Evolutionary conservation across 2,888 invertebrate species (phyloP).

Genomic region (Habroteleia sp.): DNA sequence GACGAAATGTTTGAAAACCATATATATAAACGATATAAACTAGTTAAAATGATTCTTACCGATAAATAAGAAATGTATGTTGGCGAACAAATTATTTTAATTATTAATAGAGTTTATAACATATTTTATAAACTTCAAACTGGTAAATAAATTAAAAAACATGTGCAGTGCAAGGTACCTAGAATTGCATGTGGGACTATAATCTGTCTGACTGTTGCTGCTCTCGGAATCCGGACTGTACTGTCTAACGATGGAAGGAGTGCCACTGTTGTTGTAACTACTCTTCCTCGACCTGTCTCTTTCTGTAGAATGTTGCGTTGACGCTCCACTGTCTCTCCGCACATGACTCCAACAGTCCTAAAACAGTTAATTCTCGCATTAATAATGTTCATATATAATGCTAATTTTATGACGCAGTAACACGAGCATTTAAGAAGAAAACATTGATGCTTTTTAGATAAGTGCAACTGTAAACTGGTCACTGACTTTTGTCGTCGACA

Average conservation of each 20-base stretch:
- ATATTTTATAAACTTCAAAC: too few relatives aligned
- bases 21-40: too few relatives aligned
- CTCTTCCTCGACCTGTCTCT: constrained; percentile 77
- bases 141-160: too few relatives aligned
- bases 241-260: constrained; percentile 75
- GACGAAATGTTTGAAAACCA: too few relatives aligned
- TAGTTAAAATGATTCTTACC: too few relatives aligned
- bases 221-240: constrained; percentile 78
- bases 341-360: constrained; percentile 80
- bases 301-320: constrained; percentile 85
- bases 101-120: too few relatives aligned
- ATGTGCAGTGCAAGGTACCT: constrained; percentile 68
- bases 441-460: too few relatives aligned
- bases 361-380: constrained; percentile 49
- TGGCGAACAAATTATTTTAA: too few relatives aligned
- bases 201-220: constrained; percentile 78
- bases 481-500: too few relatives aligned
- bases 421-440: constrained; percentile 10
- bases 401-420: constrained; percentile 33
- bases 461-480: too few relatives aligned
- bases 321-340: constrained; percentile 88
- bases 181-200: constrained; percentile 79
- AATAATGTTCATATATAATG: constrained; percentile 39
- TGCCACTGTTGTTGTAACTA: constrained; percentile 75
- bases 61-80: too few relatives aligned